Conservation (phyloP, 2,113 vertebrate genomes). For the Spea bombifrons region DNA sequence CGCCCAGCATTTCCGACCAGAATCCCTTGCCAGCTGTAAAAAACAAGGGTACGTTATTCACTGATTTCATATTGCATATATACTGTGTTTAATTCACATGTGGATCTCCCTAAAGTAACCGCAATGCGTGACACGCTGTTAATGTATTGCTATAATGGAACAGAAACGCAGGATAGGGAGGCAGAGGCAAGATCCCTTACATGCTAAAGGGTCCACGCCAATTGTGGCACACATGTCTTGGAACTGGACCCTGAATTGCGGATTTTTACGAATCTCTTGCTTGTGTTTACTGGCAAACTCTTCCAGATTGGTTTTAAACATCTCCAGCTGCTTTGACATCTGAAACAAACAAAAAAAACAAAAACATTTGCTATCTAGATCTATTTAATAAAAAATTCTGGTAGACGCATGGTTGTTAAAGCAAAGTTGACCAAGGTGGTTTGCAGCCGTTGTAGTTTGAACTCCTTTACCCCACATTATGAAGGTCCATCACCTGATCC, state of each 20-base stretch:
- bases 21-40: constrained; percentile 91
- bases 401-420: too few species aligned
- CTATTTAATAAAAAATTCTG: too few species aligned
- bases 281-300: constrained; percentile 98
- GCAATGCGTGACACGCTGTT: too few species aligned
- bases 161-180: neutral
- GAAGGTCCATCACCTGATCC: constrained; percentile 33
- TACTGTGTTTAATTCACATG: too few species aligned
- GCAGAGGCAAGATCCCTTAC: constrained; percentile 64
- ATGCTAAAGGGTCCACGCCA: constrained; percentile 91
- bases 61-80: too few species aligned
- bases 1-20: constrained; percentile 96
- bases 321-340: constrained; percentile 97
- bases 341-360: constrained; percentile 55
- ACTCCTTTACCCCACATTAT: too few species aligned
- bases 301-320: constrained; percentile 88
- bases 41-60: too few species aligned
- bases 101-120: too few species aligned
- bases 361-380: too few species aligned
- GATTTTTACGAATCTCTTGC: constrained; percentile 89
- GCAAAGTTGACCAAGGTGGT: too few species aligned
- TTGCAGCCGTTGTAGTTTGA: too few species aligned
- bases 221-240: constrained; percentile 98
- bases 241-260: constrained; percentile 91
- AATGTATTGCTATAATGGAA: too few species aligned